These are phyloP conservation scores for Thermophis baileyi DNA, from an alignment of 2,113 vertebrate genomes.

Conservation along the genomic window DNA sequence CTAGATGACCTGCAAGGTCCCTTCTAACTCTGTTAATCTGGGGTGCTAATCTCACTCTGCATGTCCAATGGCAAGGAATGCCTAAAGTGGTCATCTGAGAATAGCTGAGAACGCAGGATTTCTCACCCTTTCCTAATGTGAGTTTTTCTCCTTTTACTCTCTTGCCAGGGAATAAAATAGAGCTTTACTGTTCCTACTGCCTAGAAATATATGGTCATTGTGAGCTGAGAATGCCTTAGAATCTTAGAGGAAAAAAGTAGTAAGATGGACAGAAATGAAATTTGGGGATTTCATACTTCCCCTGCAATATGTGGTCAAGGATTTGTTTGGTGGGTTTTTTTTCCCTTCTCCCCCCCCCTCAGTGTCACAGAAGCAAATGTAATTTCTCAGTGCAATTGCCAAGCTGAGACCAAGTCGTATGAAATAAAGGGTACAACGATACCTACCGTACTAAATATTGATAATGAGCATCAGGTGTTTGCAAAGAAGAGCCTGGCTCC, in stretches of 20 bases:
- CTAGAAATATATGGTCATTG: not conserved
- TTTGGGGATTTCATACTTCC: not conserved
- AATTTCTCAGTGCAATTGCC: conserved; percentile 1
- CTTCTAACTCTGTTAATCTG: too few species aligned
- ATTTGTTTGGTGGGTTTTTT: not conserved
- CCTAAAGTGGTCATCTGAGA: not conserved
- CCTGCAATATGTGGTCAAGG: not conserved
- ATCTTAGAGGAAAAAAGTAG: not conserved
- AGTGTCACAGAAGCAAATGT: not conserved
- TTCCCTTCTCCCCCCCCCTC: rapidly evolving
- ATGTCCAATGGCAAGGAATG: not conserved
- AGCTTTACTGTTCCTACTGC: not conserved
- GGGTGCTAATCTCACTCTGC: not conserved
- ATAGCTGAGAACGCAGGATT: not conserved
- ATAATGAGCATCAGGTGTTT: conserved; percentile 63
- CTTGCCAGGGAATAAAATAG: not conserved
- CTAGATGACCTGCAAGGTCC: too few species aligned
- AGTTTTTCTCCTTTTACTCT: not conserved
- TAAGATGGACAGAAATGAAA: not conserved
- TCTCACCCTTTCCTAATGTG: not conserved
- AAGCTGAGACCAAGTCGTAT: conserved; percentile 24
- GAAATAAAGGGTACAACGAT: conserved; percentile 24
- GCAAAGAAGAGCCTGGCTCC: conserved; percentile 29
- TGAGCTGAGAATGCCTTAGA: not conserved
- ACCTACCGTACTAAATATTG: conserved; percentile 44